Conservation (phyloP, 2,888 invertebrate species). For the Ectemnius lituratus region DNA sequence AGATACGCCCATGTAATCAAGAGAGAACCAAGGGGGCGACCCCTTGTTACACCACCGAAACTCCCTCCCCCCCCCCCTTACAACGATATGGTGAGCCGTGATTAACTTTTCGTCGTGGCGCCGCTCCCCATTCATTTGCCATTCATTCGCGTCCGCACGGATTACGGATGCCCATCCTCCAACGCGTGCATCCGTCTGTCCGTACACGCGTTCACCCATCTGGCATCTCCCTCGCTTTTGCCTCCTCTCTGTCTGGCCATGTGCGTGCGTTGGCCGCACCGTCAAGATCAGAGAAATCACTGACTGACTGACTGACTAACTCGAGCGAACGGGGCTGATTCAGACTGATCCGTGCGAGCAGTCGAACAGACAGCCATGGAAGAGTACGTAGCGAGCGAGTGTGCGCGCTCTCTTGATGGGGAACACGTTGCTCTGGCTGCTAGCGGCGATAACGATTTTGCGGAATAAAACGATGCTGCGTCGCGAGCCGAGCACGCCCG, state of each 20-base stretch:
- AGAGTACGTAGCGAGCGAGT: constrained; percentile 19
- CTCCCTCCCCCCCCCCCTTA: constrained; percentile 51
- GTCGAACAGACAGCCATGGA: too few species aligned
- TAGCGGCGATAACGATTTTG: constrained; percentile 6
- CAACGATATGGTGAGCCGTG: constrained; percentile 76
- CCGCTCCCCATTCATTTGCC: constrained; percentile 76
- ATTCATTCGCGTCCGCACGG: constrained; percentile 77
- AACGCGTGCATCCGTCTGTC: background rate
- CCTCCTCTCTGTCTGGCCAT: background rate
- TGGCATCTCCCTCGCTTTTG: background rate
- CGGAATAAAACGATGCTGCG: background rate
- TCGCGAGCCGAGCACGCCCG: background rate
- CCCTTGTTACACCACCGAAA: constrained; percentile 59
- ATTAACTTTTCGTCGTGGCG: constrained; percentile 77
- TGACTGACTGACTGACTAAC: constrained; percentile 39
- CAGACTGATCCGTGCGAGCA: constrained; percentile 21
- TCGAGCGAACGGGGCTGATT: constrained; percentile 30
- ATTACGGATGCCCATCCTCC: constrained; percentile 65
- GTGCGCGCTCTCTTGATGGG: background rate
- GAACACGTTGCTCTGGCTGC: background rate
- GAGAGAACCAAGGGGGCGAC: constrained; percentile 67
- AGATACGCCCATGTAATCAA: constrained; percentile 77
- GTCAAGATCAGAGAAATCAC: constrained; percentile 47
- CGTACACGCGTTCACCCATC: background rate
- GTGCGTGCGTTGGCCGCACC: constrained; percentile 16